Evolutionary conservation across 2,888 invertebrate species (phyloP), one percentile per base, ranked within the genome.

Genomic region (Limnephilus rhombicus): DNA sequence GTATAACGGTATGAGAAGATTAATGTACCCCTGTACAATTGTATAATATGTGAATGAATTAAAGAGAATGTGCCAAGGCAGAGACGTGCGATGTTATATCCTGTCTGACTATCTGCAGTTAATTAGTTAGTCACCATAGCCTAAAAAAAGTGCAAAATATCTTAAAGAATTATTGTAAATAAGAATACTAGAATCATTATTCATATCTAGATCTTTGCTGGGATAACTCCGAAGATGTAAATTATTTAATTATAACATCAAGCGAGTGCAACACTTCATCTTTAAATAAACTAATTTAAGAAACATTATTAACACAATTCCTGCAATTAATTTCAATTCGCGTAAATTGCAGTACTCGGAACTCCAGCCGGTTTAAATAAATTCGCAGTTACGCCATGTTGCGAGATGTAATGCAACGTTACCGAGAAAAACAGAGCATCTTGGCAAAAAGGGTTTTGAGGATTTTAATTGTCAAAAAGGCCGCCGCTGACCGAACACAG

Each of bases 401-500:
- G 29, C 15, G 5, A 41, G 45, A 29, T 49, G 29, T 29, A 29
- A 41, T 3, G 53, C 18, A n/a, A 49, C 31, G 53, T 49, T 49
- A 12, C 41, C 85, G n/a, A 45, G n/a, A n/a, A 41, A 41, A 13
- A 86, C 86, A 49, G 53, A 86, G 49, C 29, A 86, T 5, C n/a
- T 85, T 3, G 37, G 9, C 85, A 41, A 31, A 41, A 31, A 85
- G 37, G 31, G 29, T 83, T 83, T 83, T n/a, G n/a, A 86, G 15
- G 37, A 37, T 80, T 88, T 88, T 88, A 88, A 88, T 88, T 80
- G 37, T 80, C 88, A 88, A 88, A 88, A 68, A 37, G 37, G 80
- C 88, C 88, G 88, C 80, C 88, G 68, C 31, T 7, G 37, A 88
- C 80, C 15, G 31, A 41, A 31, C 29, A 53, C 86, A 86, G 53